Evolutionary conservation across 2,113 vertebrate genomes (phyloP), one percentile per base, ranked within the genome.

Genomic region (Syrmaticus mikado): DNA sequence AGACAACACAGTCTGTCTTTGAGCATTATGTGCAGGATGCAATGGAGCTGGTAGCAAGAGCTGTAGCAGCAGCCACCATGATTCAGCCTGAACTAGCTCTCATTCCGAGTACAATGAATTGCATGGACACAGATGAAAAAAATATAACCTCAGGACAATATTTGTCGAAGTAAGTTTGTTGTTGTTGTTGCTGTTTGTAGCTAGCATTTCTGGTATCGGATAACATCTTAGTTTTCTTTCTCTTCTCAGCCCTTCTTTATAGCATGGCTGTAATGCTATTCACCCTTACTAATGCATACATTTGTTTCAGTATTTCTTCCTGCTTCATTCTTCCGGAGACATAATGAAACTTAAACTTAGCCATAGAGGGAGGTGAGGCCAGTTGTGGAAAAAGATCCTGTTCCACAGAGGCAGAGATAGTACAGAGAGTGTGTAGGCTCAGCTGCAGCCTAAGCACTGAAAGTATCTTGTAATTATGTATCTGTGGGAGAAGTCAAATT

Each of bases 1-100:
- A 98, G 91, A 99, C 98, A 92, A 98, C 98, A 13, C 91, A 98
- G 32, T 98, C 99, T 1, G 97, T 98, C 75, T 97, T 99, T 85
- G 99, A 99, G 95, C 98, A 99, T 87, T 99, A 99, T 0, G 98
- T 99, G 13, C 99, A 99, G 80, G 99, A 99, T 67, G 98, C 99
- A 14, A 97, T 99, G 98, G 99, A 99, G 94, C 94, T 99, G 82
- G 97, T 99, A 10, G 98, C 99, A 2, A 98, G 98, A 95, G 99
- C 99, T 4, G 98, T 99, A 78, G 99, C 98, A 72, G 98, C 98
- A 27, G 99, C 99, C 46, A 98, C 99, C 41, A 97, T 97, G 94
- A 96, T 98, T 74, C 97, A 98, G 70, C 99, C 99, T 60, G 98
- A 99, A 40, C 94, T 99, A 64, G 99, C 99, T 5, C 98, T 99